phyloP scores from a whole-genome alignment of 1,140 invertebrate genomes.

The Lordiphosa collinella region DNA sequence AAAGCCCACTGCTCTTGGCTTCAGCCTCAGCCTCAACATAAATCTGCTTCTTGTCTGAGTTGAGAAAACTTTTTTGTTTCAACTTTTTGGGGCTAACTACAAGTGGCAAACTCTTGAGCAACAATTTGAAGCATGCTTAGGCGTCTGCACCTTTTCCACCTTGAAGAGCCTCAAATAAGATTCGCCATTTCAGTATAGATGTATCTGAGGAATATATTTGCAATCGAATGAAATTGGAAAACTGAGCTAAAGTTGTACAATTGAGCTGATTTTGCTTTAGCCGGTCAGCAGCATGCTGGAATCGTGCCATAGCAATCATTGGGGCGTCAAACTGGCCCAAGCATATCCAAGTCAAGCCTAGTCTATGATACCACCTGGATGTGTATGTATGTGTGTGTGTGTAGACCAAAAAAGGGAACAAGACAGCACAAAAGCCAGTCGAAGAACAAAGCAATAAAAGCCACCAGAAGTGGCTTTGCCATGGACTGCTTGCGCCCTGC shows the following conservation, averaged over 20 bases:
- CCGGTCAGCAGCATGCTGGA: conserved; percentile 19
- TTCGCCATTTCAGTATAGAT: conserved; percentile 9
- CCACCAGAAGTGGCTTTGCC: conserved; percentile 42
- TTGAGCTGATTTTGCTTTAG: conserved; percentile 54
- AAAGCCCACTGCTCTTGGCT: conserved; percentile 15
- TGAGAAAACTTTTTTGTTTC: conserved; percentile 45
- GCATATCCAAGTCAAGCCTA: conserved; percentile 9
- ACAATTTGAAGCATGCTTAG: conserved; percentile 18
- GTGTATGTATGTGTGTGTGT: background rate
- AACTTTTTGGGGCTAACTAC: conserved; percentile 36
- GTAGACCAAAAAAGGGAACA: conserved; percentile 60
- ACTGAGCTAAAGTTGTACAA: conserved; percentile 56
- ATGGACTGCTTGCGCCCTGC: conserved; percentile 21
- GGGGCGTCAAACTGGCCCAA: conserved; percentile 28
- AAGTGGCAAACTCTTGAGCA: conserved; percentile 41
- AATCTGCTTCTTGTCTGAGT: conserved; percentile 29
- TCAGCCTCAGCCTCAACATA: conserved; percentile 19
- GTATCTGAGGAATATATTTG: conserved; percentile 47
- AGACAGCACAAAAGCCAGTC: conserved; percentile 30
- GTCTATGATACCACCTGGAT: conserved; percentile 11
- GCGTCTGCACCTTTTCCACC: conserved; percentile 39
- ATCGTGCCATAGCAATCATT: conserved; percentile 51
- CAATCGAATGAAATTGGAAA: conserved; percentile 47
- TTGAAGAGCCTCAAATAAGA: conserved; percentile 31
- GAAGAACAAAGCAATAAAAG: conserved; percentile 64